Evolutionary conservation across 2,888 invertebrate species (phyloP).

Genomic region (Hymenopus coronatus): DNA sequence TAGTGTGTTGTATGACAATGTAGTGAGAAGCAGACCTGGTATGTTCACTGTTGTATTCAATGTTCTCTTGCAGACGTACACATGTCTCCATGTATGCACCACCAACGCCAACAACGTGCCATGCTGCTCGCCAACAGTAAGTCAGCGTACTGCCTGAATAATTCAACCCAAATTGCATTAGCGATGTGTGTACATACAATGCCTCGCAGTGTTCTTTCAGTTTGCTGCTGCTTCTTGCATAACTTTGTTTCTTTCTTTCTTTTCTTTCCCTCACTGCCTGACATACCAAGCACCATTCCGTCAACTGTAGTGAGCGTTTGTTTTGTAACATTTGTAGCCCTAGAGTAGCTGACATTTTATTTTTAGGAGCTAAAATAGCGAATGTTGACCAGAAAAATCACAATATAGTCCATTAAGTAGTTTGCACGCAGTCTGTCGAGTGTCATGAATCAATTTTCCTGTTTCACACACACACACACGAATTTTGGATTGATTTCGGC

Average conservation of each 20-base stretch:
- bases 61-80: conserved; percentile 69
- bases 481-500: too few relatives aligned
- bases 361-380: neutral
- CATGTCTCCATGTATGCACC: conserved; percentile 86
- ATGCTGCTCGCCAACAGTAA: conserved; percentile 79
- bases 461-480: too few relatives aligned
- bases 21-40: neutral
- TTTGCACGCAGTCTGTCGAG: neutral
- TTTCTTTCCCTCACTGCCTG: neutral
- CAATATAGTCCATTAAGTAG: neutral
- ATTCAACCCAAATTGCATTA: neutral
- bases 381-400: neutral
- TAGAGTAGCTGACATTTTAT: neutral
- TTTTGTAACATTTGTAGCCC: neutral
- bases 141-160: conserved; percentile 43
- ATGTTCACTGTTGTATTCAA: neutral
- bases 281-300: neutral
- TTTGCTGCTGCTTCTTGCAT: neutral
- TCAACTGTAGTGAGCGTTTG: neutral
- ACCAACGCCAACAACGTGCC: conserved; percentile 68
- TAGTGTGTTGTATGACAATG: neutral
- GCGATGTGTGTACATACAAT: neutral
- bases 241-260: neutral
- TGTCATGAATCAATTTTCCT: too few relatives aligned
- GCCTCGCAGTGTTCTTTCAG: neutral